These are phyloP conservation scores for Zaprionus capensis DNA, from an alignment of 1,140 invertebrate species.

Conservation along the genomic window DNA sequence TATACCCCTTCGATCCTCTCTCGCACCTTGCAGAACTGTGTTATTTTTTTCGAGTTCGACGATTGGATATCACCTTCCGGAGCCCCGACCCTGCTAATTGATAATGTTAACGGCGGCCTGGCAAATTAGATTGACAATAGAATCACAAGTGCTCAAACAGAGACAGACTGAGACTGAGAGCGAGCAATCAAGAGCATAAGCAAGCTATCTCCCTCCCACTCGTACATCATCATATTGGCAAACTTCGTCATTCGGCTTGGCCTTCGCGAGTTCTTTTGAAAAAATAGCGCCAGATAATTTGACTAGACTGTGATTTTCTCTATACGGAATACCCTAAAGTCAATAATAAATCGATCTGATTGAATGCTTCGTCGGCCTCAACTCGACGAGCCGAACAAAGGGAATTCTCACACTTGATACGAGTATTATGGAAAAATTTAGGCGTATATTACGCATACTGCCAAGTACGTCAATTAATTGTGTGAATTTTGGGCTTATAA, in stretches of 20 bases:
- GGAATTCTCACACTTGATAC: background rate
- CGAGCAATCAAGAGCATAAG: background rate
- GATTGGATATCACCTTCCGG: slow-evolving; percentile 54
- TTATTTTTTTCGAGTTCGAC: slow-evolving; percentile 11
- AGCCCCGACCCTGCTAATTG: slow-evolving; percentile 56
- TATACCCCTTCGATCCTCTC: background rate
- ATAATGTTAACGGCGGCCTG: slow-evolving; percentile 65
- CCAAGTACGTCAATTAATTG: background rate
- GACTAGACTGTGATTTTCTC: background rate
- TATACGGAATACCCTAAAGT: slow-evolving; percentile 10
- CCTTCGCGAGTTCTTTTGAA: slow-evolving; percentile 29
- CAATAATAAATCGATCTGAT: slow-evolving; percentile 29
- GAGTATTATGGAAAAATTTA: slow-evolving; percentile 21
- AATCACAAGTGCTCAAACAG: slow-evolving; percentile 48
- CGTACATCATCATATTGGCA: slow-evolving; percentile 12
- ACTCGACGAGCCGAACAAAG: background rate
- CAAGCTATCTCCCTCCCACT: slow-evolving; percentile 2
- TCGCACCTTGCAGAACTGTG: background rate
- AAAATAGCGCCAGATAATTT: slow-evolving; percentile 20
- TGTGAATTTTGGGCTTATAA: background rate
- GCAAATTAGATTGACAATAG: slow-evolving; percentile 65
- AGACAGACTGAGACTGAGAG: background rate
- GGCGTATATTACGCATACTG: slow-evolving; percentile 27
- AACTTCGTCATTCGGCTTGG: slow-evolving; percentile 2
- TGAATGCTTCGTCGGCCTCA: background rate